Percentiles rank a stretch among this genome's conserved stretches.
Conservation (phyloP, 2,113 vertebrate species). For the Isichthys henryi region DNA sequence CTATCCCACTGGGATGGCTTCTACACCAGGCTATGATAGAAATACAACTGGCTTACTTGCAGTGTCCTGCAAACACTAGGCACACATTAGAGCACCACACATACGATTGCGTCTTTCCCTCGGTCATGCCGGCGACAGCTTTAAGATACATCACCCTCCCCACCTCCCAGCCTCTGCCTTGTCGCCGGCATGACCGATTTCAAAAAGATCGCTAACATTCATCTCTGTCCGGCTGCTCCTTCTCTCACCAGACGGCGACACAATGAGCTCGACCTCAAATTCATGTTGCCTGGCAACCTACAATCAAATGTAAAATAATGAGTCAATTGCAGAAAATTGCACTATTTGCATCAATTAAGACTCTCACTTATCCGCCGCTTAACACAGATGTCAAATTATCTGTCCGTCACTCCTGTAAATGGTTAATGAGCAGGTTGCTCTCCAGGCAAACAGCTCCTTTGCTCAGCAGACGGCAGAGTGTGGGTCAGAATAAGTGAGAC, state of each 20-base stretch:
- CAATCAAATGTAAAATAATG: slow-evolving; percentile 24
- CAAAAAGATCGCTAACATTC: slow-evolving; percentile 25
- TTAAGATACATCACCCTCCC: background rate
- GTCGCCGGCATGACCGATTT: slow-evolving; percentile 19
- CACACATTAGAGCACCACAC: background rate
- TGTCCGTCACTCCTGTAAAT: background rate
- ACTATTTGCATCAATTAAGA: slow-evolving; percentile 13
- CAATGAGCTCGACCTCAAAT: slow-evolving; percentile 16
- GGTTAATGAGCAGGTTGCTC: background rate
- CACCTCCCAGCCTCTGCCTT: background rate
- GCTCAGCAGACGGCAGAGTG: background rate
- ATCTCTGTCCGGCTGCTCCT: background rate
- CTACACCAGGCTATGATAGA: background rate
- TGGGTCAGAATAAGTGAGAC: background rate
- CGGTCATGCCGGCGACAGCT: no score
- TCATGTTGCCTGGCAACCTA: slow-evolving; percentile 14
- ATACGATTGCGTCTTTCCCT: slow-evolving; percentile 8
- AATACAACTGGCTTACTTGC: background rate
- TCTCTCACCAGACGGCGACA: slow-evolving; percentile 11
- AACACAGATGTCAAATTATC: slow-evolving; percentile 2
- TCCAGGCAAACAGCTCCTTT: background rate
- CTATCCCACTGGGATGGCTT: background rate
- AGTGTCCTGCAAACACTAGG: background rate
- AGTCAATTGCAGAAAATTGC: slow-evolving; percentile 20
- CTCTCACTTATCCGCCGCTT: background rate